Evolutionary conservation across 2,113 vertebrate genomes (phyloP), one percentile per base, ranked within the genome.

Genomic region (Ovibos moschatus): DNA sequence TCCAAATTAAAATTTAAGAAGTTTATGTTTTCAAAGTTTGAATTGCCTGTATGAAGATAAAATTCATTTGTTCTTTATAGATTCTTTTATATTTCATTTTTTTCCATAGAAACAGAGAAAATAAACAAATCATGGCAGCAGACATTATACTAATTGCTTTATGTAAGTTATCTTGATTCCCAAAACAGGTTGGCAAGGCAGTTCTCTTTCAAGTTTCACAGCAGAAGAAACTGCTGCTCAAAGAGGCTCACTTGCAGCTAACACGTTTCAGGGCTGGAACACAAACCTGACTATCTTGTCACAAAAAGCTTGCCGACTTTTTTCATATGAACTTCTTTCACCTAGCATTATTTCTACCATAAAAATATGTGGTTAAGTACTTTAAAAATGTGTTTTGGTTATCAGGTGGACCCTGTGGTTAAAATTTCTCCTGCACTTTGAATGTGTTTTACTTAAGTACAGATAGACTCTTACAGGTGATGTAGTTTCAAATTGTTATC

Each of bases 1-100:
- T 36, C n/a, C 28, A 96, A 95, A 97, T 64, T 57, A 96, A 95
- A 93, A 74, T 85, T 96, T 87, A 27, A 96, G 3, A 89, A 89
- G n/a, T 83, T 45, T 76, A 47, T 96, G 53, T 33, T 79, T 86
- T 89, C 55, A 76, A 96, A 96, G 25, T 87, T 97, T 96, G 9
- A 60, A 88, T 87, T 97, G 62, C 11, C 16, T 87, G 84, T 43
- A n/a, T 94, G 23, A 67, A 74, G 43, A 83, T 86, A 87, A 97
- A 87, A 95, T 96, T 92, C 45, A 85, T 90, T 87, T 94, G 43
- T 5, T 58, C 10, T 74, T 87, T 97, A 87, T 57, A 97, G 36
- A 85, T 47, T 85, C 25, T 51, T 95, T 89, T 58, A 84, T 33
- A 89, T 78, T 90, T 95, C 9, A n/a, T 76, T 76, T 74, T 78